Evolutionary conservation across 2,113 vertebrate genomes (phyloP), one percentile per base, ranked within the genome.

Genomic region (Ophthalmolycus amberensis): DNA sequence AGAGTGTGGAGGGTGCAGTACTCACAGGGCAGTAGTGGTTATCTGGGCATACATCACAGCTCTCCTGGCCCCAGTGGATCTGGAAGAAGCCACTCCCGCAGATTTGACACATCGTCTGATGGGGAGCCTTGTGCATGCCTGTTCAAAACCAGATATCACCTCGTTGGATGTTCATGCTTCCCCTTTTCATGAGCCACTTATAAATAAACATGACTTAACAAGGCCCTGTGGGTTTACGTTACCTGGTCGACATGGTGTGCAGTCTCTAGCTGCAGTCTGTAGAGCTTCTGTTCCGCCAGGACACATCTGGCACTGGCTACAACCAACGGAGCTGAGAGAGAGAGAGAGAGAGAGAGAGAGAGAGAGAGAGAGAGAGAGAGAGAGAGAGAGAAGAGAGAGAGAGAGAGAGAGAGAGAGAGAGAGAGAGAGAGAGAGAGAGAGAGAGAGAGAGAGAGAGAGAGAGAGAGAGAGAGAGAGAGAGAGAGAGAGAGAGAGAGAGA

Each of bases 11-110:
- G 4, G 38, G 34, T 15, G 38, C 9, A 2, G 34, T 12, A 92
- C 97, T 96, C 92, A 97, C 97, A 4, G 97, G 97, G 76, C 97
- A 98, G 94, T 97, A 98, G 92, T 97, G 93, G 50, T 95, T 94
- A 76, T 96, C 94, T 27, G 97, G 97, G 80, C 97, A 98, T 15
- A 93, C 60, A 10, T 96, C 90, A 76, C 97, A 98, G 83, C 68
- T 94, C 63, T 96, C 96, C 82, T 93, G 92, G 54, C 97, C 97
- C 93, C 71, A 66, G 82, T 83, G 91, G 58, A 95, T 82, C 60
- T 97, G 97, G 90, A 91, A 98, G 79, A 92, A 95, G 59, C 97
- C 97, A 66, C 87, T 92, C 79, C 75, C 76, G 66, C 97, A 98
- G 83, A 95, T 94, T 71, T 92, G 94, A 90, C 97, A 98, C 79